phyloP scores from a whole-genome alignment of 23 tunicate genomes.

The Clavelina lepadiformis region DNA sequence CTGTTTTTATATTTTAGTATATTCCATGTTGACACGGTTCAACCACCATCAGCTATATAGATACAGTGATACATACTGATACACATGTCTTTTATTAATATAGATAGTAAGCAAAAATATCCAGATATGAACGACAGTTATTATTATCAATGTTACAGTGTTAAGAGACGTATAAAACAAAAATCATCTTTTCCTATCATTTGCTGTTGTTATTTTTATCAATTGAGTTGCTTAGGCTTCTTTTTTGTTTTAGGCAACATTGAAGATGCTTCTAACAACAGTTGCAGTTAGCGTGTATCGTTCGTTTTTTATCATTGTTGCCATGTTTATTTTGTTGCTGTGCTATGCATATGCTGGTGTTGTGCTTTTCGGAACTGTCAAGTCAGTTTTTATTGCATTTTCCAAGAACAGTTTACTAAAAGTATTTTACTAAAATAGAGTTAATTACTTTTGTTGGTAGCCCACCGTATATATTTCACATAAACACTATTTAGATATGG shows the following conservation, averaged over 20 bases:
- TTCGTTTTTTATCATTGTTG: slow-evolving; percentile 92
- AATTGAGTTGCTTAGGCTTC: not conserved
- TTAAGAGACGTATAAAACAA: no score
- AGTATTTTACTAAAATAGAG: not conserved
- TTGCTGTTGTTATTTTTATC: no score
- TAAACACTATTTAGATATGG: slow-evolving; percentile 63
- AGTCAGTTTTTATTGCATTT: slow-evolving; percentile 62
- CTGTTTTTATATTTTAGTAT: no score
- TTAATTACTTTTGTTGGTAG: not conserved
- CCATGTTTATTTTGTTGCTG: slow-evolving; percentile 92
- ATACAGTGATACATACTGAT: no score
- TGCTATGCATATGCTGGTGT: slow-evolving; percentile 99
- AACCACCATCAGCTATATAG: no score
- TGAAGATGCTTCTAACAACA: slow-evolving; percentile 95
- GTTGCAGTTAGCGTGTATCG: slow-evolving; percentile 96
- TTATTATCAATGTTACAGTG: not conserved
- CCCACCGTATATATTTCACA: not conserved
- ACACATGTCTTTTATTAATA: no score
- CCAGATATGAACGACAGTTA: no score
- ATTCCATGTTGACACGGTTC: no score
- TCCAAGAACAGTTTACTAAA: no score
- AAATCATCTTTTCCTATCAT: no score
- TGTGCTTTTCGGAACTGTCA: slow-evolving; percentile 88
- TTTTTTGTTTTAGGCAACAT: slow-evolving; percentile 56
- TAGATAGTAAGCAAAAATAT: no score